Base-by-base conservation (phyloP, 1,140 invertebrate genomes). In the Bombus cullumanus region DNA sequence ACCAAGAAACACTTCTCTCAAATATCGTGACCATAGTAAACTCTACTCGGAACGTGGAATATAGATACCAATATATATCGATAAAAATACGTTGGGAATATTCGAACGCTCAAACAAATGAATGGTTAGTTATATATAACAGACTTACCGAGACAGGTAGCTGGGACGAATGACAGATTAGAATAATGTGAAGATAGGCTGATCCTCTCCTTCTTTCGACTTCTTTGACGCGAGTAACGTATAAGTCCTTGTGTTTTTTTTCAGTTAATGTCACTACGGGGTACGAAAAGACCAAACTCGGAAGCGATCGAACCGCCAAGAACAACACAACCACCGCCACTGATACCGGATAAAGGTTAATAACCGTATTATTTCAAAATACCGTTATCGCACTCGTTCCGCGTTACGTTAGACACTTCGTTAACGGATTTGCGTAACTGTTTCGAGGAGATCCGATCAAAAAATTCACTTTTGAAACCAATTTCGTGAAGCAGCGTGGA, bases 341-440 rank as follows among this genome's bases (percentile, higher is more conserved):
- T 96, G 25, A 96, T 96, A 75, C 95, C 96, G 2, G 96, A 96
- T 81, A 95, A 96, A 96, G 95, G 96, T 96, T 73, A 57, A 13
- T 12, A 28, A 57, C 15, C 37, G 22, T 72, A 53, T 37, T 41
- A 31, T n/a, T 13, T 18, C 1, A 4, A 68, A 34, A 59, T 28
- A 74, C 53, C 72, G 2, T 9, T 25, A 6, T n/a, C 15, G 2
- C 28, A 10, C 18, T 22, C 6, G 43, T 28, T 5, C 0, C 43
- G 10, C 28, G 41, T 4, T 13, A 62, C 10, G 12, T 10, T 8
- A 8, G 1, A 22, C 18, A 53, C 47, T 53, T 53, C 1, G 15
- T 25, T 25, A 3, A 57, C 2, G 13, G 25, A 75, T 75, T 34
- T 53, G 22, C 15, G 18, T 34, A 28, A 47, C 18, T 13, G 2